These are phyloP conservation scores for Cistogaster globosa DNA, from an alignment of 2,888 invertebrate genomes.

Conservation along the genomic window DNA sequence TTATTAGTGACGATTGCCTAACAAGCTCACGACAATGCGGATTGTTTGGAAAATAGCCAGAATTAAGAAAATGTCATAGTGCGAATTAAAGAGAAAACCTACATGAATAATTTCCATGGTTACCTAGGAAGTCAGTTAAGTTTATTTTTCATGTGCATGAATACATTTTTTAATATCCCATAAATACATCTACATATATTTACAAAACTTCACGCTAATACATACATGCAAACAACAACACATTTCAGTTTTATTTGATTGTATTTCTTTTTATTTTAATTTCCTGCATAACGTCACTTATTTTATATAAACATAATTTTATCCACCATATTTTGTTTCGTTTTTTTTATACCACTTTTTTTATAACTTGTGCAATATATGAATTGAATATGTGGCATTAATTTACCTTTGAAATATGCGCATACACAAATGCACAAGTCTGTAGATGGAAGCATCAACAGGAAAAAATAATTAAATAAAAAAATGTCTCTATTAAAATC, in stretches of 20 bases:
- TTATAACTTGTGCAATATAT: not conserved
- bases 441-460: not conserved
- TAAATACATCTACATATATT: not conserved
- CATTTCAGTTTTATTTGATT: conserved; percentile 37
- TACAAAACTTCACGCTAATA: not conserved
- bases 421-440: not conserved
- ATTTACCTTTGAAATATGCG: conserved; percentile 39
- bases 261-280: conserved; percentile 32
- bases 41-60: no score
- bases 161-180: conserved; percentile 30
- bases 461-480: no score
- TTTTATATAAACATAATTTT: conserved; percentile 54
- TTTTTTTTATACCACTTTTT: conserved; percentile 14
- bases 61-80: not conserved
- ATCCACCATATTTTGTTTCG: conserved; percentile 35
- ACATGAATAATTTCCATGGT: conserved; percentile 12
- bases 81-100: conserved; percentile 11
- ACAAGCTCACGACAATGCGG: no score
- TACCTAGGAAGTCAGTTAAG: conserved; percentile 39
- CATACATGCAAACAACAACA: not conserved
- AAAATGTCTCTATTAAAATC: conserved; percentile 13
- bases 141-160: conserved; percentile 47
- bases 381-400: conserved; percentile 43
- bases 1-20: no score
- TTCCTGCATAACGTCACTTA: conserved; percentile 43